Conservation (phyloP, 92 coral and sea anemone species). For the Porites divaricata region DNA sequence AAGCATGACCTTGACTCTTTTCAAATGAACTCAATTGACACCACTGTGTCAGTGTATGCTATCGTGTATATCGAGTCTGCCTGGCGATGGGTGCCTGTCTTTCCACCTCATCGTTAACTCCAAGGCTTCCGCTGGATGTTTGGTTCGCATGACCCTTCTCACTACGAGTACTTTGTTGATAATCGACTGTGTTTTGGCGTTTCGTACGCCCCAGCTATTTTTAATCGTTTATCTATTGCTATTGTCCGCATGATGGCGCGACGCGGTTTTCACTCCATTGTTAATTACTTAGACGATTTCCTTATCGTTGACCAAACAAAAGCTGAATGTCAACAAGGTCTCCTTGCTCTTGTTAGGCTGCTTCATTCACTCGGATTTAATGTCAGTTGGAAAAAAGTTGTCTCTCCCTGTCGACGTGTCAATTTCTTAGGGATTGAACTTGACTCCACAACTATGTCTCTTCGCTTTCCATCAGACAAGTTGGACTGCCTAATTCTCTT, state of each 20-base stretch:
- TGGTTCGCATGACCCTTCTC: constrained; percentile 3
- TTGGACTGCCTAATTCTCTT: constrained; percentile 10
- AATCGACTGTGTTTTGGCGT: constrained; percentile 5
- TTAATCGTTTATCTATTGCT: constrained; percentile 4
- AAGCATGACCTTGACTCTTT: constrained; percentile 16
- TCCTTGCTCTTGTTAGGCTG: not conserved
- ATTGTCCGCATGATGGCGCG: constrained; percentile 13
- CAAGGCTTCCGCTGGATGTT: constrained; percentile 14
- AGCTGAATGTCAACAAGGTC: constrained; percentile 10
- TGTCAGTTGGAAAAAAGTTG: constrained; percentile 10
- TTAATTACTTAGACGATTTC: constrained; percentile 24
- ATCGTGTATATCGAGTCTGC: constrained; percentile 31
- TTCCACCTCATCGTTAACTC: constrained; percentile 11
- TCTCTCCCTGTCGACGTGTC: not conserved
- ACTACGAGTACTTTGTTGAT: constrained; percentile 8
- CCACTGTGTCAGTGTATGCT: constrained; percentile 16
- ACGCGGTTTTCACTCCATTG: constrained; percentile 10
- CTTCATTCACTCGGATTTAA: constrained; percentile 1
- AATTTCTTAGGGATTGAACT: constrained; percentile 18
- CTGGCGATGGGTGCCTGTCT: constrained; percentile 29
- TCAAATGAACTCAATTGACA: constrained; percentile 25
- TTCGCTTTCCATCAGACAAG: constrained; percentile 14
- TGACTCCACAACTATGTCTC: constrained; percentile 6
- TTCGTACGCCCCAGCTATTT: constrained; percentile 11
- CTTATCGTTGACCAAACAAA: constrained; percentile 22